Evolutionary conservation across 2,113 vertebrate genomes (phyloP).

Genomic region (Cacatua alba): DNA sequence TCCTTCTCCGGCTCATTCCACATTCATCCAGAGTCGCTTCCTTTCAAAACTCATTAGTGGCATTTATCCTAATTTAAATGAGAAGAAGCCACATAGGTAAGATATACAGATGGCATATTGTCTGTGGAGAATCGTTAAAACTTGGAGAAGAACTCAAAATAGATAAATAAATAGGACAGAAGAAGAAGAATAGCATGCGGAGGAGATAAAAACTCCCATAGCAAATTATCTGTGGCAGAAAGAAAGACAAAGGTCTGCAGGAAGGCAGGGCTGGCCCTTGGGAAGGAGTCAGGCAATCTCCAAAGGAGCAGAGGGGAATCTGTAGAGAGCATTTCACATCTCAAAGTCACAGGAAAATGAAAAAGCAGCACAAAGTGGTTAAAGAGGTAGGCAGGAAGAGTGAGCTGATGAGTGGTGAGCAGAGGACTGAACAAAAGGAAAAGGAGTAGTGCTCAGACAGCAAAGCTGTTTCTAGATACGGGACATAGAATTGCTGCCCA

Average conservation of each 20-base stretch:
- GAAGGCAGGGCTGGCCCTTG: not conserved
- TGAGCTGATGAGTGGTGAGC: not conserved
- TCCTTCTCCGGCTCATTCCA: constrained; percentile 42
- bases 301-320: not conserved
- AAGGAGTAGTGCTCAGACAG: not conserved
- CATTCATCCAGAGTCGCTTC: not conserved
- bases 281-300: not conserved
- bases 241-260: not conserved
- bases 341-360: not conserved
- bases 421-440: not conserved
- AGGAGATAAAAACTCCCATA: not conserved
- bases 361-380: not conserved
- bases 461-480: not conserved
- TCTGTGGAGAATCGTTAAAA: constrained; percentile 45
- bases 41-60: constrained; percentile 64
- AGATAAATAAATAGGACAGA: not conserved
- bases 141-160: not conserved
- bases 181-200: not conserved
- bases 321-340: not conserved
- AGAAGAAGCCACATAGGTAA: constrained; percentile 48
- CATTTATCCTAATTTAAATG: constrained; percentile 64
- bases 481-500: not conserved
- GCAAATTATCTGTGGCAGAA: not conserved
- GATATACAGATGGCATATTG: constrained; percentile 49
- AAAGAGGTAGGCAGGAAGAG: not conserved